A percentile compares a stretch with the other conserved stretches of the same genome.
These are phyloP conservation scores for Strongylocentrotus purpuratus DNA, from an alignment of 35 echinoderm and acorn worm species.

Conservation along the genomic window DNA sequence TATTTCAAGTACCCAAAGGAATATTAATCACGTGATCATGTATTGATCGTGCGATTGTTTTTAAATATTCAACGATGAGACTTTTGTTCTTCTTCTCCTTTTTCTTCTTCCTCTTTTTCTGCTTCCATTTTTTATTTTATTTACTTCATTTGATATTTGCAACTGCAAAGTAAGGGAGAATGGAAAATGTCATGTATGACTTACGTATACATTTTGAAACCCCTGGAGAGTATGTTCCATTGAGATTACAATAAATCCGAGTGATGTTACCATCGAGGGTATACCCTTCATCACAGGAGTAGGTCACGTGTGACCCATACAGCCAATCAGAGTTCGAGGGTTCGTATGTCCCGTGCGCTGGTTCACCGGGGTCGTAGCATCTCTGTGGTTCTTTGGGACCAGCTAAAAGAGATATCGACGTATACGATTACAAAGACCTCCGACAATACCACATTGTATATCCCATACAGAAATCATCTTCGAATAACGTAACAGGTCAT, in stretches of 20 bases:
- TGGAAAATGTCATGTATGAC: not conserved
- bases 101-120: too few species aligned
- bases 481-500: too few species aligned
- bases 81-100: too few species aligned
- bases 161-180: not conserved
- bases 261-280: not conserved
- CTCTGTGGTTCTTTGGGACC: not conserved
- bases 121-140: too few species aligned
- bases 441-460: too few species aligned
- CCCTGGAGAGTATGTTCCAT: not conserved
- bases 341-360: not conserved
- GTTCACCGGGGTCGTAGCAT: slow-evolving; percentile 13
- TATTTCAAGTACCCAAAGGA: too few species aligned
- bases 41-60: too few species aligned
- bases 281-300: slow-evolving; percentile 6
- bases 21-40: too few species aligned
- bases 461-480: too few species aligned
- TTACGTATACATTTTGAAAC: not conserved
- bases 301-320: not conserved
- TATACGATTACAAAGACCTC: too few species aligned
- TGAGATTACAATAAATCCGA: not conserved
- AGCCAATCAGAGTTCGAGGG: slow-evolving; percentile 29
- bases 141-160: not conserved
- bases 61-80: too few species aligned
- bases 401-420: slow-evolving; percentile 3